Percentiles rank a stretch among this genome's conserved stretches.
Conservation (phyloP, 2,888 invertebrate genomes). For the Chironomus tentans region DNA sequence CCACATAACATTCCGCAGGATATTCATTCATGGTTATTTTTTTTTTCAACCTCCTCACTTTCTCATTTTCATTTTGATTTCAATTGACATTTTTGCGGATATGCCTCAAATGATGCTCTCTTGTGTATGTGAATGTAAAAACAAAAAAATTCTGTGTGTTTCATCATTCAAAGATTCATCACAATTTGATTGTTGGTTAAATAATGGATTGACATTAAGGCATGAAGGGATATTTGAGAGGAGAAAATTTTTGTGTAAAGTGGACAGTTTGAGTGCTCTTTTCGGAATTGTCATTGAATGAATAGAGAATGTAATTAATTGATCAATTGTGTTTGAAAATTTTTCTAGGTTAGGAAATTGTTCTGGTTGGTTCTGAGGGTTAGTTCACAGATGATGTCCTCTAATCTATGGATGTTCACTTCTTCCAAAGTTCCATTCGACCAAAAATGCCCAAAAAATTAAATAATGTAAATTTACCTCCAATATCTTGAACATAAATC, state of each 20-base stretch:
- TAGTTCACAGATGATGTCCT: no score
- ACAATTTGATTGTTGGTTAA: neutral
- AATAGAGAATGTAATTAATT: constrained; percentile 22
- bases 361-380: no score
- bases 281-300: constrained; percentile 14
- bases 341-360: neutral
- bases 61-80: constrained; percentile 15
- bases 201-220: neutral
- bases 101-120: neutral
- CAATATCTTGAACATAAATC: no score
- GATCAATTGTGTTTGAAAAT: neutral
- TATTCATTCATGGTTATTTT: constrained; percentile 27
- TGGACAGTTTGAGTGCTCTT: constrained; percentile 21
- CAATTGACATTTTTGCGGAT: constrained; percentile 24
- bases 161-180: neutral
- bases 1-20: constrained; percentile 31
- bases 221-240: neutral
- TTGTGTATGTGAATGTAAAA: no score
- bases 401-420: no score
- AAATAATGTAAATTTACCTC: no score
- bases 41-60: constrained; percentile 1
- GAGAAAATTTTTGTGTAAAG: neutral
- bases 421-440: no score
- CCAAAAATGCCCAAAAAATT: no score
- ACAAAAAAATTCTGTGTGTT: neutral